phyloP scores from a whole-genome alignment of 2,797 vertebrate genomes.

The Numenius phaeopus region DNA sequence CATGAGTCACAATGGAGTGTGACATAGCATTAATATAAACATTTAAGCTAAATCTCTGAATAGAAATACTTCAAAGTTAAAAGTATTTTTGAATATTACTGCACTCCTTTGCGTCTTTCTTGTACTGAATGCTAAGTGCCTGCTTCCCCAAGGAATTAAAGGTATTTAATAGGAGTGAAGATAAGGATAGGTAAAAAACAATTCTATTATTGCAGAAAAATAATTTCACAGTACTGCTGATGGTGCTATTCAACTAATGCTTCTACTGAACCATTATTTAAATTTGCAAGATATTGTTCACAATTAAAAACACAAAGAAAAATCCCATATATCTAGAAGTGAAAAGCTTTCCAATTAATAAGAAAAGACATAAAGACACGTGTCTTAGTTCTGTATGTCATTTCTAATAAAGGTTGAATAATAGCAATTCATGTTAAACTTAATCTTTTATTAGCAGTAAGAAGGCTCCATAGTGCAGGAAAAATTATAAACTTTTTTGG shows the following conservation, averaged over 20 bases:
- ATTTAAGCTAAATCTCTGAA: background rate
- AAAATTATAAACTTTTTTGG: background rate
- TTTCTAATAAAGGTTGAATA: constrained; percentile 12
- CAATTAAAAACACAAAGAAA: background rate
- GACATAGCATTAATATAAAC: background rate
- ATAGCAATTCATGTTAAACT: background rate
- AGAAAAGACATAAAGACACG: background rate
- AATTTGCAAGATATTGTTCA: background rate
- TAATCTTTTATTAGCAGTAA: background rate
- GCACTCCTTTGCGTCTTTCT: background rate
- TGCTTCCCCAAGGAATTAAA: background rate
- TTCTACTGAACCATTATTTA: background rate
- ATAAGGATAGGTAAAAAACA: background rate
- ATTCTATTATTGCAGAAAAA: background rate
- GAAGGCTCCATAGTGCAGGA: background rate
- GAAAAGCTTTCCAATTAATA: background rate
- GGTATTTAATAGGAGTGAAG: background rate
- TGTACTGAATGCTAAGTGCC: background rate
- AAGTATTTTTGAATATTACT: background rate
- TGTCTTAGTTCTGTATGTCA: background rate
- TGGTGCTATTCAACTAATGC: background rate
- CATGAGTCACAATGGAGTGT: background rate
- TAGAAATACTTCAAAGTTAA: background rate
- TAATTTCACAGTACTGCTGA: background rate
- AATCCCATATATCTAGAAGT: background rate